Evolutionary conservation across 2,797 vertebrate genomes (phyloP).

Genomic region (Pseudomugil tenellus): DNA sequence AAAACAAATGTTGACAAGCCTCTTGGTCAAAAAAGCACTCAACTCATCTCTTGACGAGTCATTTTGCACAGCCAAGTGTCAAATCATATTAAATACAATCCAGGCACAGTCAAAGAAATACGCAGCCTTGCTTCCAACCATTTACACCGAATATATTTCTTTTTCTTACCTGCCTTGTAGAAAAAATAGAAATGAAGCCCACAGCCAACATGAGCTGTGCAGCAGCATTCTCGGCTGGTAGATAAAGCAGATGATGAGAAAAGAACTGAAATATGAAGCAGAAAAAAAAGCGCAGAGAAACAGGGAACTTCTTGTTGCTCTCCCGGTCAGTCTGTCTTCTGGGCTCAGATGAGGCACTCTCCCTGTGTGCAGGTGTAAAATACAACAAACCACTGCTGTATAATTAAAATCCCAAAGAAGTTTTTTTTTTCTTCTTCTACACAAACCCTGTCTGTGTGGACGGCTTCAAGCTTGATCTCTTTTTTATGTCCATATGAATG

Average conservation of each 20-base stretch:
- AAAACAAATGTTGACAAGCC: background rate
- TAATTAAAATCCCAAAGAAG: slow-evolving; percentile 72
- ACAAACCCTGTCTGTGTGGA: slow-evolving; percentile 50
- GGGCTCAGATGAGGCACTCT: slow-evolving; percentile 59
- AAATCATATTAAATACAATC: background rate
- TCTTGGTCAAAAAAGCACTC: slow-evolving; percentile 11
- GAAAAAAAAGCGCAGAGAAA: slow-evolving; percentile 18
- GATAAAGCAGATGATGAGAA: slow-evolving; percentile 18
- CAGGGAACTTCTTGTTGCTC: slow-evolving; percentile 59
- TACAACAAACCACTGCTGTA: slow-evolving; percentile 72
- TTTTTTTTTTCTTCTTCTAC: slow-evolving; percentile 42
- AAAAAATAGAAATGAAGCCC: slow-evolving; percentile 66
- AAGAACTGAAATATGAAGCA: background rate
- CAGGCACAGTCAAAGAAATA: slow-evolving; percentile 10
- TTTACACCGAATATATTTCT: slow-evolving; percentile 1
- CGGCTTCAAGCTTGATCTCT: slow-evolving; percentile 72
- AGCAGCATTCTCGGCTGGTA: slow-evolving; percentile 66
- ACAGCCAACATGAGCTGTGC: slow-evolving; percentile 55
- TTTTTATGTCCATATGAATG: slow-evolving; percentile 76
- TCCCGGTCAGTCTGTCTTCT: slow-evolving; percentile 38
- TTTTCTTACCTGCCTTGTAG: slow-evolving; percentile 76
- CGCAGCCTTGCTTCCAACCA: background rate
- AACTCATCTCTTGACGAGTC: background rate
- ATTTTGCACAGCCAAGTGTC: background rate
- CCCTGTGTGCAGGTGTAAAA: slow-evolving; percentile 72